These are phyloP conservation scores for Felis catus DNA, from an alignment of 2,113 vertebrate genomes.

Conservation along the genomic window DNA sequence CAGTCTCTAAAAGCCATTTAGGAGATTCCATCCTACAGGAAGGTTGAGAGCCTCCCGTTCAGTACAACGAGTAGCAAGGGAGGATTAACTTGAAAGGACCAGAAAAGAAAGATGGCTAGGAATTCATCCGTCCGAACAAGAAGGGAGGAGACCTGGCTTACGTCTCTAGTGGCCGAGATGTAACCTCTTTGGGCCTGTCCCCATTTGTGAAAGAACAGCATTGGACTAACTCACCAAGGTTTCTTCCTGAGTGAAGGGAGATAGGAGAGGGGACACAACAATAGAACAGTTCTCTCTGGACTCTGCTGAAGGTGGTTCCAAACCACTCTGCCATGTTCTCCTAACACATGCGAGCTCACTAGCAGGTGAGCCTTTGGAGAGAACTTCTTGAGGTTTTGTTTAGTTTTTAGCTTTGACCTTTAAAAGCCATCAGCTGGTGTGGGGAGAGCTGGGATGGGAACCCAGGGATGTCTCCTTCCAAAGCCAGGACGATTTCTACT, in stretches of 20 bases:
- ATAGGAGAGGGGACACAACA: background rate
- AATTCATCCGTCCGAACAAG: background rate
- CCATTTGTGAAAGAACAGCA: background rate
- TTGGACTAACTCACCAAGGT: background rate
- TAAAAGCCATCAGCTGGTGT: background rate
- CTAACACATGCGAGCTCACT: background rate
- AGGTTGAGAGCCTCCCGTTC: background rate
- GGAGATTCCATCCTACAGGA: background rate
- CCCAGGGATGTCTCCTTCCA: background rate
- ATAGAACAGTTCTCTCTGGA: background rate
- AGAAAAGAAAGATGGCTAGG: background rate
- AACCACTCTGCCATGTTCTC: background rate
- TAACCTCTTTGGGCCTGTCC: constrained; percentile 3
- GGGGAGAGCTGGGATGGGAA: background rate
- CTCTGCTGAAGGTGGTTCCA: background rate
- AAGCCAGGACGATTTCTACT: background rate
- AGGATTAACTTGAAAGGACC: background rate
- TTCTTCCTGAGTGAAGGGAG: background rate
- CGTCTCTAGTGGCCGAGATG: background rate
- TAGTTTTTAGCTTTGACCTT: background rate
- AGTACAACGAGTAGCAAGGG: background rate
- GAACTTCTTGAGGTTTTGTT: background rate
- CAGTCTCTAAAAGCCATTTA: background rate
- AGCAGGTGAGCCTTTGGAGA: background rate
- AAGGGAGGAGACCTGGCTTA: background rate